These are phyloP conservation scores for Hydrophis major DNA, from an alignment of 2,797 vertebrate species.

Conservation along the genomic window DNA sequence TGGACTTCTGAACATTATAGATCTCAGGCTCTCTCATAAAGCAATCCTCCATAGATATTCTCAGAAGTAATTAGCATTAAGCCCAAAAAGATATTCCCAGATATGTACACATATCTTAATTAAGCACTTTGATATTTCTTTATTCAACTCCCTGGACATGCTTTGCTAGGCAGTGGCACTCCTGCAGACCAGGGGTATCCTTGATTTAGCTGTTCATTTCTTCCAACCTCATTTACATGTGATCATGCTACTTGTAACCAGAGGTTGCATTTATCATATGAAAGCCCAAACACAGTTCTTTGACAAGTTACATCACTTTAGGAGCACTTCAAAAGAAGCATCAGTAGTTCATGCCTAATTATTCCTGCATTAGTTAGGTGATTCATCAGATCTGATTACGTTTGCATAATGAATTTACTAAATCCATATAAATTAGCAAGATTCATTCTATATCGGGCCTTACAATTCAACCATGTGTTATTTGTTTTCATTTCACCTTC, in stretches of 20 bases:
- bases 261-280: neutral
- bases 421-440: constrained; percentile 72
- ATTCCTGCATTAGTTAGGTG: constrained; percentile 73
- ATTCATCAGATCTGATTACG: constrained; percentile 77
- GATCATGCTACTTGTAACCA: neutral
- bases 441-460: constrained; percentile 74
- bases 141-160: too few species aligned
- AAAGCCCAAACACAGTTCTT: constrained; percentile 47
- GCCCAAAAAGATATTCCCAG: too few species aligned
- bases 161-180: neutral
- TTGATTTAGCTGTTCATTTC: neutral
- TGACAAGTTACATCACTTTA: constrained; percentile 63
- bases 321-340: constrained; percentile 70
- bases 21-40: neutral
- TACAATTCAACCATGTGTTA: constrained; percentile 76
- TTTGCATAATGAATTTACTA: constrained; percentile 76
- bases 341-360: constrained; percentile 74
- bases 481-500: constrained; percentile 73
- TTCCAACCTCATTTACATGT: neutral
- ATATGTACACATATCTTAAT: neutral
- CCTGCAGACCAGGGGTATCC: fast-evolving
- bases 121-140: neutral
- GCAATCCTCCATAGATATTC: neutral
- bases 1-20: neutral
- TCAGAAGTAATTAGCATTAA: neutral